Percentiles rank a stretch among this genome's conserved stretches.
phyloP scores from a whole-genome alignment of 2,888 invertebrate genomes.

The Tiliacea citrago region DNA sequence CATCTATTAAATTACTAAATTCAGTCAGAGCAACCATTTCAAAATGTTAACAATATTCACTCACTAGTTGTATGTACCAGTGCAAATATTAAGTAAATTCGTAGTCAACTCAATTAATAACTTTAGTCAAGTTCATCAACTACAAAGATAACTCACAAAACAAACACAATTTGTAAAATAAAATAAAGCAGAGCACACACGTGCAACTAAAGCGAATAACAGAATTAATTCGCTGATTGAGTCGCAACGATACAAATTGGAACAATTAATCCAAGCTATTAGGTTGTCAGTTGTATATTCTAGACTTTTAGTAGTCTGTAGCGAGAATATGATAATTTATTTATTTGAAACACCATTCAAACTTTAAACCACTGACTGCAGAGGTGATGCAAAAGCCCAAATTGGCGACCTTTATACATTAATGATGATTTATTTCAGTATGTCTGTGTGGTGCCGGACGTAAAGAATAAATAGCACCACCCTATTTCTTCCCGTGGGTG shows the following conservation, averaged over 20 bases:
- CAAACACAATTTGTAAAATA: constrained; percentile 27
- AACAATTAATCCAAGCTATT: constrained; percentile 79
- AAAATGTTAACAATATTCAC: not conserved
- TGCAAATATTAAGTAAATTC: not conserved
- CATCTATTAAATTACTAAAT: no score
- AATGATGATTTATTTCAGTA: no score
- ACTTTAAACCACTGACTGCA: constrained; percentile 10
- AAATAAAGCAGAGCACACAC: constrained; percentile 25
- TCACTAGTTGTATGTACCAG: not conserved
- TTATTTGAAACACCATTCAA: not conserved
- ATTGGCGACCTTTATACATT: not conserved
- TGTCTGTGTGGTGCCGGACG: no score
- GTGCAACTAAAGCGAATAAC: constrained; percentile 52
- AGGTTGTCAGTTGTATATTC: constrained; percentile 41
- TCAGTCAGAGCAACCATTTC: not conserved
- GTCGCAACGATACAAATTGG: constrained; percentile 72
- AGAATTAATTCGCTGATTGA: constrained; percentile 65
- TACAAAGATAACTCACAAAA: constrained; percentile 21
- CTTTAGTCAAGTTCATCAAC: constrained; percentile 15
- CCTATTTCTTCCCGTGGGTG: no score
- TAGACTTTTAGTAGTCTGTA: not conserved
- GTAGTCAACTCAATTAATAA: constrained; percentile 12
- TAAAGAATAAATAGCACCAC: no score
- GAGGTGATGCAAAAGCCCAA: not conserved
- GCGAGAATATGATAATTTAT: no score